phyloP scores from a whole-genome alignment of 2,797 vertebrate species.

The Varecia variegata region DNA sequence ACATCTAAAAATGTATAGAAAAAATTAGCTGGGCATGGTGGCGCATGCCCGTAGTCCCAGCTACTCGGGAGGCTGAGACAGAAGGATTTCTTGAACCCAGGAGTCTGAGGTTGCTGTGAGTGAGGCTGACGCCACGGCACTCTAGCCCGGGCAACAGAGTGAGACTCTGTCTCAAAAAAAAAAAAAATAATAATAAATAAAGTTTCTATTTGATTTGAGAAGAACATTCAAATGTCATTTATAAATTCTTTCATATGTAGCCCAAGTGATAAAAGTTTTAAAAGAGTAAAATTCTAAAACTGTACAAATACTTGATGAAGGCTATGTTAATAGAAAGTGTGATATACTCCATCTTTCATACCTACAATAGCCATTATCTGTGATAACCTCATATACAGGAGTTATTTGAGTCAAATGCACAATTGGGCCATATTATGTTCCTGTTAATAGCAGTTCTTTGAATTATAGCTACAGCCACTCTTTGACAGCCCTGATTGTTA shows the following conservation, averaged over 20 bases:
- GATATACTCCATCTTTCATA: not conserved
- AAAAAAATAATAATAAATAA: too few species aligned
- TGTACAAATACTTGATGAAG: not conserved
- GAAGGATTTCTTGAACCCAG: too few species aligned
- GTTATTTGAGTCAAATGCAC: not conserved
- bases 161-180: too few species aligned
- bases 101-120: too few species aligned
- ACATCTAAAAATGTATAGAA: too few species aligned
- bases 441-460: not conserved
- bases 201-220: slow-evolving; percentile 16
- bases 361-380: not conserved
- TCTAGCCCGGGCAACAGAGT: too few species aligned
- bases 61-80: too few species aligned
- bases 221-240: slow-evolving; percentile 30
- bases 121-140: too few species aligned
- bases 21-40: too few species aligned
- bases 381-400: not conserved
- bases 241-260: slow-evolving; percentile 30
- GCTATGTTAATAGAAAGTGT: not conserved
- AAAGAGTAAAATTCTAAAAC: slow-evolving; percentile 31
- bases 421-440: not conserved
- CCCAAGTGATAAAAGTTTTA: slow-evolving; percentile 5
- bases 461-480: not conserved
- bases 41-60: too few species aligned
- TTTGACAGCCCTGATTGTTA: not conserved